These are phyloP conservation scores for Amaurobius ferox DNA, from an alignment of 2,888 invertebrate species.

Conservation along the genomic window DNA sequence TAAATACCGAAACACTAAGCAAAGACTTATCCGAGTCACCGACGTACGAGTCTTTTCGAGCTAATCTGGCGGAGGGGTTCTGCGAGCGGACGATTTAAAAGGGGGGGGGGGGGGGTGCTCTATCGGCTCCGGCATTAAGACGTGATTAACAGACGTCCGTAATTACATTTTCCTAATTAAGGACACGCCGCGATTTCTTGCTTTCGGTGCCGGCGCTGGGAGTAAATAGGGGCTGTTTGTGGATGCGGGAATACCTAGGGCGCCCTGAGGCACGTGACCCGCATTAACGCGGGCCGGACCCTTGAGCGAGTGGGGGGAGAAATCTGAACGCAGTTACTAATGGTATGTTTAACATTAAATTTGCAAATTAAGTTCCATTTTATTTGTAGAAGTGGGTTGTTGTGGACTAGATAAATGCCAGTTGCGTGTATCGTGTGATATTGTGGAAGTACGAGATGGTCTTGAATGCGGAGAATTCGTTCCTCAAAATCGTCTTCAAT, in stretches of 20 bases:
- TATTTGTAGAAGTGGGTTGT: too few species aligned
- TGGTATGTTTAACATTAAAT: neutral
- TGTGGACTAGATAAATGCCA: too few species aligned
- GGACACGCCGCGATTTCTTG: slow-evolving; percentile 1
- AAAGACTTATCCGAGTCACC: too few species aligned
- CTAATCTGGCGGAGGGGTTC: neutral
- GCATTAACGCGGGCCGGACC: neutral
- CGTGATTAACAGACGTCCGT: neutral
- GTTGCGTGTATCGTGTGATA: too few species aligned
- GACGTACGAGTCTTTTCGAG: slow-evolving; percentile 11
- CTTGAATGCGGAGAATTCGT: too few species aligned
- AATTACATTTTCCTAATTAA: slow-evolving; percentile 18
- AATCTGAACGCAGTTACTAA: too few species aligned
- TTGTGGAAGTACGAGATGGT: too few species aligned
- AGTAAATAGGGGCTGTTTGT: neutral
- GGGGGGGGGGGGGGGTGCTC: neutral
- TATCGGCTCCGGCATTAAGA: slow-evolving; percentile 12
- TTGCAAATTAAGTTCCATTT: too few species aligned
- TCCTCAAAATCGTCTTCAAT: too few species aligned
- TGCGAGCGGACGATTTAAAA: neutral
- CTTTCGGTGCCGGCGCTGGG: neutral
- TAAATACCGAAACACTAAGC: neutral
- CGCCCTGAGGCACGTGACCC: neutral
- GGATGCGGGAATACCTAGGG: neutral
- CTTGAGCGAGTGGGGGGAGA: neutral